Base-by-base conservation (phyloP, 2,797 vertebrate species). In the Benthosema pterotum region DNA sequence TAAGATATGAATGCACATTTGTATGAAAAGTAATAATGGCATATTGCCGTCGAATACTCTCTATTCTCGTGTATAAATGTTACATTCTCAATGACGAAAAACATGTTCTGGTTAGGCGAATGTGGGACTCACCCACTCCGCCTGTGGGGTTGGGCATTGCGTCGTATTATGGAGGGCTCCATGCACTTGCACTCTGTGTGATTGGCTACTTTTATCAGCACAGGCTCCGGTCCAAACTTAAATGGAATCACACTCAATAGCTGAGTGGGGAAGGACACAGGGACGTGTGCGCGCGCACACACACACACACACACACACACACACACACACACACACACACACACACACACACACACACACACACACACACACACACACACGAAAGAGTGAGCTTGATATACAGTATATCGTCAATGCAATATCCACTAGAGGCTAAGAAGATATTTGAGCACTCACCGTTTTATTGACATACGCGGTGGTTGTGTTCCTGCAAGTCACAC, bases 171-270 rank as follows among this genome's bases (percentile, higher is more conserved):
- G 49, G 90, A 81, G 0, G 92, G 92, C 65, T 95, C 93, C 77
- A 93, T 86, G 72, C 97, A 99, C 74, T 91, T 94, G 74, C 97
- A 99, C 74, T 91, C 93, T 0, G 97, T 99, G 59, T 99, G 96
- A 82, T 99, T 99, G 50, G 95, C 96, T 67, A 99, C 92, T 87
- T 94, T 96, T 72, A 99, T 87, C 38, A 95, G 89, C 78, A 97
- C 93, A 0, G 96, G 95, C 72, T 98, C 96, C 1, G 96, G 96
- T 63, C 94, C 92, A 54, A 94, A 94, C 65, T 94, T 97, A 84
- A 95, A 92, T 16, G 96, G 95, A 50, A 97, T 92, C 0, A 99
- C 94, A 75, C 96, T 94, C 63, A 99, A 93, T 62, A 99, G 93
- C 97, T 99, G 70, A 25, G 32, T 38, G 32, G 32, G 32, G 32